These are phyloP conservation scores for Formicarius rufipectus DNA, from an alignment of 2,113 vertebrate genomes.

Conservation along the genomic window DNA sequence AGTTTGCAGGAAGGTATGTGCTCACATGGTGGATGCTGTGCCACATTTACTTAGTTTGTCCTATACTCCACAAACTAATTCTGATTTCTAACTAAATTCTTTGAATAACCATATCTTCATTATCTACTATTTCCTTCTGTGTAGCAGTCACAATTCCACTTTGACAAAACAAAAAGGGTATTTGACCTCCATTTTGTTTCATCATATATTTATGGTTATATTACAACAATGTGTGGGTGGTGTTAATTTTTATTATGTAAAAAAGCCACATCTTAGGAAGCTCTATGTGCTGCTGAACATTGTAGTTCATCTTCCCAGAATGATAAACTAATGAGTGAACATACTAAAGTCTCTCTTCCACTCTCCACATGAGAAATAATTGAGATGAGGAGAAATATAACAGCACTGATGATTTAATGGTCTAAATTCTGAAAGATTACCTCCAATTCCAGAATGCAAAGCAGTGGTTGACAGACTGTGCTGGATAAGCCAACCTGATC, in stretches of 20 bases:
- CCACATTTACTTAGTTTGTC: neutral
- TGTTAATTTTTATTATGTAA: neutral
- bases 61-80: accelerated
- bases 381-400: neutral
- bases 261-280: neutral
- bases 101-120: accelerated
- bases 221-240: accelerated
- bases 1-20: neutral
- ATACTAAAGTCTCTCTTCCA: neutral
- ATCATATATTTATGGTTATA: neutral
- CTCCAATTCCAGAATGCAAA: neutral
- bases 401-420: neutral
- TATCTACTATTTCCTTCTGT: neutral
- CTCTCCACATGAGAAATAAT: neutral
- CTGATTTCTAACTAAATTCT: neutral
- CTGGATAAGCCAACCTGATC: neutral
- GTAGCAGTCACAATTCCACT: neutral
- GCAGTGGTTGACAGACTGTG: neutral
- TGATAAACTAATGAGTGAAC: neutral
- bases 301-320: neutral
- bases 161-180: neutral
- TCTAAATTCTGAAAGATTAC: neutral
- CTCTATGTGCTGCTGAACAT: neutral
- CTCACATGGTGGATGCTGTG: neutral
- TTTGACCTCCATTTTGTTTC: neutral